Conservation (phyloP, 2,888 invertebrate species). For the Arge pagana region DNA sequence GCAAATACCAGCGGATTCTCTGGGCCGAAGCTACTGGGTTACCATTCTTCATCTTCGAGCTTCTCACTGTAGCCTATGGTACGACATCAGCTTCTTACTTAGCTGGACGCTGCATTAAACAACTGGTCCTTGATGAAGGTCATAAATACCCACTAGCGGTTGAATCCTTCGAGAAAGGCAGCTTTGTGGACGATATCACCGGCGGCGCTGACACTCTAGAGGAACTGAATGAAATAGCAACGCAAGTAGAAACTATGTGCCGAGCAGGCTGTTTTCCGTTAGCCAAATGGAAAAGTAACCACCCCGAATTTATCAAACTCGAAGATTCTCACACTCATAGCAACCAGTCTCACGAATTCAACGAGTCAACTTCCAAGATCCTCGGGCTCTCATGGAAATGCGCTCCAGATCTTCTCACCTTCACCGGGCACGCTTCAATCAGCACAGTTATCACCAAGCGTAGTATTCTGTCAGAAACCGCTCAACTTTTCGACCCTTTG, state of each 20-base stretch:
- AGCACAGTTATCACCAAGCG: no score
- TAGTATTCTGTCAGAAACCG: no score
- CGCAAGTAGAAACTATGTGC: slow-evolving; percentile 21
- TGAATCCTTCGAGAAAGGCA: slow-evolving; percentile 3
- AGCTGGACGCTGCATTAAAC: slow-evolving; percentile 21
- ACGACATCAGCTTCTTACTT: slow-evolving; percentile 23
- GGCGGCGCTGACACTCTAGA: slow-evolving; percentile 17
- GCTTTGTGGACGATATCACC: slow-evolving; percentile 24
- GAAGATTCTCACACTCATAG: no score
- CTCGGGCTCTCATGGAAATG: no score
- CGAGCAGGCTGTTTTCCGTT: slow-evolving; percentile 27
- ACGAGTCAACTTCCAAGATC: no score
- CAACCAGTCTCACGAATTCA: no score
- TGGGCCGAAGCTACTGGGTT: slow-evolving; percentile 22
- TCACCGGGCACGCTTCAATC: no score
- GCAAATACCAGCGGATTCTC: slow-evolving; percentile 24
- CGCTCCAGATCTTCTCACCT: no score
- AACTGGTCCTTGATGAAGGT: slow-evolving; percentile 24
- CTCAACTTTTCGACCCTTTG: no score
- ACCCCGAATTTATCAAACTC: neutral
- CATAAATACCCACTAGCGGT: neutral
- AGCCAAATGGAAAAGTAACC: slow-evolving; percentile 23
- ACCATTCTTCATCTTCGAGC: no score
- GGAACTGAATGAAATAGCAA: slow-evolving; percentile 1
- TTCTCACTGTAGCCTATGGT: slow-evolving; percentile 23